phyloP scores from a whole-genome alignment of 2,888 invertebrate species.

The Xestia rhomboidea region DNA sequence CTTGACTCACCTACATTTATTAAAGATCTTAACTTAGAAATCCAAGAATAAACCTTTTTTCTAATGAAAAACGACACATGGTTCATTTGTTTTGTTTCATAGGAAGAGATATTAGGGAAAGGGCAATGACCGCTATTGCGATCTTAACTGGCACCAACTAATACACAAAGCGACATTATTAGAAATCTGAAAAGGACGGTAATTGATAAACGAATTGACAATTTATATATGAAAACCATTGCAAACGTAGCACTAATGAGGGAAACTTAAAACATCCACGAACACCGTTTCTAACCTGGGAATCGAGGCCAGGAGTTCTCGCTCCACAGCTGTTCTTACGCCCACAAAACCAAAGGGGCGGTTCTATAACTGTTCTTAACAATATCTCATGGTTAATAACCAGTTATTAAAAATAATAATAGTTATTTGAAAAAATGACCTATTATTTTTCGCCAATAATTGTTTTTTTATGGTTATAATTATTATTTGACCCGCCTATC shows the following conservation, averaged over 20 bases:
- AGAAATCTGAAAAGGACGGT: neutral
- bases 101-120: no score
- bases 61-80: no score
- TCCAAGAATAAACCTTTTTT: no score
- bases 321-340: slow-evolving; percentile 22
- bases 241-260: neutral
- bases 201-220: neutral
- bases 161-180: neutral
- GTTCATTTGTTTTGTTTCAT: no score
- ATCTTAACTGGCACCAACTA: no score
- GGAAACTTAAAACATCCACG: neutral
- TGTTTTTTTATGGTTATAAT: neutral
- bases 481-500: neutral
- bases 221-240: neutral
- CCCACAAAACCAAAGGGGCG: slow-evolving; percentile 26
- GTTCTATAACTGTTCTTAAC: slow-evolving; percentile 36
- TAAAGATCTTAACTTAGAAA: no score
- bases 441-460: neutral
- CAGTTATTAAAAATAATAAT: slow-evolving; percentile 31
- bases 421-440: neutral
- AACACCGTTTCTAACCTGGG: neutral
- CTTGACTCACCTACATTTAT: no score
- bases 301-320: slow-evolving; percentile 9
- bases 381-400: slow-evolving; percentile 28
- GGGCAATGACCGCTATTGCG: no score